Percentiles rank a stretch among this genome's conserved stretches.
These are phyloP conservation scores for Camponotus fellah DNA, from an alignment of 2,888 invertebrate genomes.

Conservation along the genomic window DNA sequence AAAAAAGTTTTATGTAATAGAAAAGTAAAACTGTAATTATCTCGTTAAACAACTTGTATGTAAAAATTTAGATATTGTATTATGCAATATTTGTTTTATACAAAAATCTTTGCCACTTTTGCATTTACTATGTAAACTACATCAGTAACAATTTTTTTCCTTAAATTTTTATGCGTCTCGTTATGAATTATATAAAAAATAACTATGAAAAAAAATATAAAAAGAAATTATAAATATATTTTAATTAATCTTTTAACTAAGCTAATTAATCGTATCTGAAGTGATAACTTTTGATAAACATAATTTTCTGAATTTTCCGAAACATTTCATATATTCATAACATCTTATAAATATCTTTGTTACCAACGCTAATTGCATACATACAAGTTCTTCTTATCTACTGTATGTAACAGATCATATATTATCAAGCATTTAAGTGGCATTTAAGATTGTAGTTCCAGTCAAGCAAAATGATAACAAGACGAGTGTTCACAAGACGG, in stretches of 20 bases:
- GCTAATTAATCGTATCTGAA: neutral
- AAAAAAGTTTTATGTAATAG: neutral
- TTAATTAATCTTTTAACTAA: neutral
- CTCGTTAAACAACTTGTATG: conserved; percentile 3
- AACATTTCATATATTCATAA: neutral
- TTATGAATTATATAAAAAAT: conserved; percentile 12
- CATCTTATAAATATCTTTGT: neutral
- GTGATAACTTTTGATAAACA: neutral
- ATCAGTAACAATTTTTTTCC: neutral
- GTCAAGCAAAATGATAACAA: neutral
- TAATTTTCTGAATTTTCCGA: neutral
- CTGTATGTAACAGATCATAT: neutral
- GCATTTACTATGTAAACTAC: neutral
- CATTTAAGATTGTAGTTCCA: neutral
- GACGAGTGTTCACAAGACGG: neutral
- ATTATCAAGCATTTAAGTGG: neutral
- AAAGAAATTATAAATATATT: neutral
- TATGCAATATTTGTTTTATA: neutral
- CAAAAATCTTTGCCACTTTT: neutral
- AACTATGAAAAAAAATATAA: neutral
- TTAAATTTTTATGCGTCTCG: neutral
- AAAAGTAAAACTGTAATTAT: neutral
- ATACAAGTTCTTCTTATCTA: neutral
- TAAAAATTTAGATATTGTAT: neutral
- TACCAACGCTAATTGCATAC: neutral